These are phyloP conservation scores for Chydorus sphaericus DNA, from an alignment of 2,888 invertebrate species.

Conservation along the genomic window DNA sequence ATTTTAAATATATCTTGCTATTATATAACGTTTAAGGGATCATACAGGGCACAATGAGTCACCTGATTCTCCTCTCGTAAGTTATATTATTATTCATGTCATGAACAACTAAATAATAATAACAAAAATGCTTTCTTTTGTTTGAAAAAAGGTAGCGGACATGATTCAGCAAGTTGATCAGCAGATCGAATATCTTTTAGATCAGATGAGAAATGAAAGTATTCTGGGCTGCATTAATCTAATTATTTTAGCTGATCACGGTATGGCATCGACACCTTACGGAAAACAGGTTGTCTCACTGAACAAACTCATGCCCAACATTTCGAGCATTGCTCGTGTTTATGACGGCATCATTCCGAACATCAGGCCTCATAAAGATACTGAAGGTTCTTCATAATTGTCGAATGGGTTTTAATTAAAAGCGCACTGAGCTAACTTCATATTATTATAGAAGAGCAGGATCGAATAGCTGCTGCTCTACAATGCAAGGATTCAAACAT, in stretches of 20 bases:
- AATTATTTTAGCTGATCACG: constrained; percentile 24
- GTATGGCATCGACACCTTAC: constrained; percentile 18
- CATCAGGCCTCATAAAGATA: constrained; percentile 4
- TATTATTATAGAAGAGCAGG: constrained; percentile 9
- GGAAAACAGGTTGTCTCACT: constrained; percentile 3
- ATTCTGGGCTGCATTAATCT: constrained; percentile 23
- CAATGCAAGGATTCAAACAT: not conserved
- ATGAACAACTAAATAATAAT: not conserved
- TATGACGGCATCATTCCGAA: not conserved
- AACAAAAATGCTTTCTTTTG: too few relatives aligned
- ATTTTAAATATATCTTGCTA: too few relatives aligned
- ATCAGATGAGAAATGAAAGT: constrained; percentile 2
- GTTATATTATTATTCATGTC: too few relatives aligned
- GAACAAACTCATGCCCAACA: constrained; percentile 1
- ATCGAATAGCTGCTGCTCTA: not conserved
- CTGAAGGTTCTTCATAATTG: too few relatives aligned
- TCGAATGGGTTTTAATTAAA: too few relatives aligned
- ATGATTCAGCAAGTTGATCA: not conserved
- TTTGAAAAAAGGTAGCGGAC: not conserved
- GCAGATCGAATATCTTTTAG: not conserved
- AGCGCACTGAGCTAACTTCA: too few relatives aligned
- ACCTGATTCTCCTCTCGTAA: constrained; percentile 3
- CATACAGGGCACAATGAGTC: constrained; percentile 18
- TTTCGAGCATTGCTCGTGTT: not conserved
- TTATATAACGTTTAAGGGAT: constrained; percentile 35